Base-by-base conservation (phyloP, 2,797 vertebrate genomes). In the Buceros bicornis region DNA sequence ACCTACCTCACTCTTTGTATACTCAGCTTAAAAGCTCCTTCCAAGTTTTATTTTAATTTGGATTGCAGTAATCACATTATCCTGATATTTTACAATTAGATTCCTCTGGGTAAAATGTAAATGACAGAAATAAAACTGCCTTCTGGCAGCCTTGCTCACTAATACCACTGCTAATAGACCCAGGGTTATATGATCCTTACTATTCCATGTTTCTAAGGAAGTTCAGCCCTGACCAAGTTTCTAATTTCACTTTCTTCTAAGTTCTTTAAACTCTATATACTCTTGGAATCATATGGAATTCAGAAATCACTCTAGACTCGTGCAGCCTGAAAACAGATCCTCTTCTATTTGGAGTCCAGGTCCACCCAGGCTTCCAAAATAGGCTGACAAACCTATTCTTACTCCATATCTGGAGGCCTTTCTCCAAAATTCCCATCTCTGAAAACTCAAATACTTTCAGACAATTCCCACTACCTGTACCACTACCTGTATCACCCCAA, bases 71-170 rank as follows among this genome's bases (percentile, higher is more conserved):
- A 85, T 48, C 28, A 33, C 16, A 19, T 65, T 93, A 82, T 85
- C 37, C 43, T 77, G 51, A 4, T 84, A 84, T 85, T 91, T 93
- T 40, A 51, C 53, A 80, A 19, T 91, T 82, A 62, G 48, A n/a
- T 79, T 87, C 28, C 58, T 89, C 66, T 58, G 43, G n/a, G 21
- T 77, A 93, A 86, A 79, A 85, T 20, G 31, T 77, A 82, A 93
- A 82, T 57, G 67, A 84, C 58, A 91, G 60, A 91, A 96, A 91
- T 56, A 91, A 84, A 93, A 73, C 64, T 66, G 77, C 71, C 64
- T 95, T 92, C 74, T 92, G 91, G 47, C 47, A 31, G 35, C 40
- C 40, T 72, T 80, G 81, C 57, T 90, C 31, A 28, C 56, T 56
- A 87, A 64, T 73, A 92, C 43, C 74, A 69, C 47, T 51, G 62